A percentile compares a stretch with the other conserved stretches of the same genome.
Conservation (phyloP, 2,113 vertebrate species). For the Rafetus swinhoei region DNA sequence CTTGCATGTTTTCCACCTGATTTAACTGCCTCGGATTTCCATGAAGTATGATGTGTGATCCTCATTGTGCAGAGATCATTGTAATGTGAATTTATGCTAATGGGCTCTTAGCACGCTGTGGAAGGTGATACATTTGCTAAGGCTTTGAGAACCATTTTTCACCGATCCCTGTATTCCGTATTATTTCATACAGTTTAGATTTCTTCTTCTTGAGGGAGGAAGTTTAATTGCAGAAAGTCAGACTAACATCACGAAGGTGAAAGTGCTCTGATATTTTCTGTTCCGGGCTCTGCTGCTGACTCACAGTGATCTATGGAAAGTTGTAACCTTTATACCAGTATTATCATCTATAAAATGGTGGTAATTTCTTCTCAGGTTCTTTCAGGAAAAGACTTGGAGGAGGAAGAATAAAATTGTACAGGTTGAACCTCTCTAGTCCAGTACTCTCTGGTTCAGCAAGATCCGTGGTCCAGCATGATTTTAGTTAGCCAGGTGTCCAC, state of each 20-base stretch:
- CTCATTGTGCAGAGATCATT: not conserved
- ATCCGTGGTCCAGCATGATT: too few species aligned
- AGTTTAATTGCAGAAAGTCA: not conserved
- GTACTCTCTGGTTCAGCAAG: too few species aligned
- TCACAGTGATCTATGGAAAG: not conserved
- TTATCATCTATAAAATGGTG: not conserved
- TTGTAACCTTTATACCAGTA: not conserved
- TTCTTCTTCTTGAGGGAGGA: not conserved
- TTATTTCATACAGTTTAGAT: rapidly evolving
- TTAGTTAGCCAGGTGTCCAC: too few species aligned
- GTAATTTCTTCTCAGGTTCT: not conserved
- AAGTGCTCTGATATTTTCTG: rapidly evolving
- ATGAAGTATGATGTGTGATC: not conserved
- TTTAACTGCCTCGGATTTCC: rapidly evolving
- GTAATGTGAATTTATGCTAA: rapidly evolving
- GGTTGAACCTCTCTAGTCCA: too few species aligned
- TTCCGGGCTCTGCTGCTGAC: not conserved
- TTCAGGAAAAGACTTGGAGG: not conserved
- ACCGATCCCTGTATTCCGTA: rapidly evolving
- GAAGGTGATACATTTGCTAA: rapidly evolving
- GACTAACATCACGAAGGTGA: not conserved
- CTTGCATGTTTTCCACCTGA: not conserved
- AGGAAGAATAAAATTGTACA: too few species aligned
- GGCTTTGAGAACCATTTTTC: not conserved
- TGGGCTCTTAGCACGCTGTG: rapidly evolving